Conservation (phyloP, 2,888 invertebrate genomes). For the Parnassius mnemosyne region DNA sequence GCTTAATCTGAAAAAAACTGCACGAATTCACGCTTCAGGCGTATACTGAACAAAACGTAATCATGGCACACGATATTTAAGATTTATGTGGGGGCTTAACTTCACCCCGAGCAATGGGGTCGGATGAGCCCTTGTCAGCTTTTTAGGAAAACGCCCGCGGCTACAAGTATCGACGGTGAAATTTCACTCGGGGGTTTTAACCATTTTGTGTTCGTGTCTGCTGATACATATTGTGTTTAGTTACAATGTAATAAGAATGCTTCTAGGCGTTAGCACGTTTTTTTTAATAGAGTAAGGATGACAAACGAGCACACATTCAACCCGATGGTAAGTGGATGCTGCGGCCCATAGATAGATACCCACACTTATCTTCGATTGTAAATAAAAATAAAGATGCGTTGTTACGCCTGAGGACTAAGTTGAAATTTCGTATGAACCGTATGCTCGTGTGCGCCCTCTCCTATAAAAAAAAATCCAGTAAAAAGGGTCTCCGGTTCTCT, state of each 20-base stretch:
- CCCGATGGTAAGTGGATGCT: no score
- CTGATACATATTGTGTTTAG: background rate
- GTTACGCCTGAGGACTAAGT: no score
- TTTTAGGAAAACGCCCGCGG: slow-evolving; percentile 2
- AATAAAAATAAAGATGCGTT: no score
- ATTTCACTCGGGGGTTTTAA: background rate
- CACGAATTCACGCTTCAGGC: background rate
- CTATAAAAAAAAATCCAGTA: no score
- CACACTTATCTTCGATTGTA: no score
- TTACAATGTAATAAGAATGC: background rate
- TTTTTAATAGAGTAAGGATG: no score
- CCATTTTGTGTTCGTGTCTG: background rate
- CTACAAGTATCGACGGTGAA: background rate
- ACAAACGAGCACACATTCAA: no score
- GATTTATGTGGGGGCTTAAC: slow-evolving; percentile 8
- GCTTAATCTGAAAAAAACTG: no score
- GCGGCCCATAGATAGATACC: no score
- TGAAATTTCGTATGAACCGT: no score
- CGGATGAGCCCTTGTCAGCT: slow-evolving; percentile 1
- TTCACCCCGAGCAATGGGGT: slow-evolving; percentile 1
- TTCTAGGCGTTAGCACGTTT: background rate
- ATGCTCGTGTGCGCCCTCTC: no score
- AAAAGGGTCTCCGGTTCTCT: no score
- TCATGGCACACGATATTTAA: background rate
- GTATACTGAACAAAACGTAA: slow-evolving; percentile 1